Base-by-base conservation (phyloP, 1,140 invertebrate species). In the Aphelenchoides fujianensis region DNA sequence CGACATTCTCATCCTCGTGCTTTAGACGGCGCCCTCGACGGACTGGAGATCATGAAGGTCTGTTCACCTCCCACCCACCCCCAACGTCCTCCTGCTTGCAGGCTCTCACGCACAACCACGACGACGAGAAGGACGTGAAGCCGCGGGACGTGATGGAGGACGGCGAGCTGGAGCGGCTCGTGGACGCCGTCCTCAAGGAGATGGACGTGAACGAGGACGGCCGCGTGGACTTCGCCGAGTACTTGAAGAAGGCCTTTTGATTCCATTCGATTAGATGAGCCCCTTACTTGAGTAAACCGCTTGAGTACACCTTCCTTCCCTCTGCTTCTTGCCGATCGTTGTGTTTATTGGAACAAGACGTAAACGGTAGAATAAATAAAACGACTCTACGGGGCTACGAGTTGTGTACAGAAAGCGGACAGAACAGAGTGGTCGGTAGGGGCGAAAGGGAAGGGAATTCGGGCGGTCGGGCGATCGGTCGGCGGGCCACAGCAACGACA, bases 61-160 rank as follows among this genome's bases (percentile, higher is more conserved):
- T 48, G 23, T 48, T 48, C 23, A 48, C 23, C 12, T 48, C 12
- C 41, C 41, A 48, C 41, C 23, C 12, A n/a, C n/a, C n/a, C n/a
- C n/a, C n/a, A n/a, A n/a, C n/a, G n/a, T n/a, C n/a, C n/a, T n/a
- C n/a, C 41, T 23, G 5, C 19, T 59, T 59, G 12, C 34, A 59
- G 55, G 55, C 55, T 30, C 5, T 59, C 7, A 59, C 55, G 19
- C 55, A 59, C 23, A 59, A 19, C 34, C 55, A 59, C 55, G 55
- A 59, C 5, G 55, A 59, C 7, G 55, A 59, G 34, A 5, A 23
- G 12, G 23, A 59, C 34, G 5, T 32, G 23, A 59, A 23, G 23
- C 23, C 23, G 7, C 55, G 55, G 12, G 23, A 59, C 7, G 5
- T 19, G 19, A 59, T 59, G 55, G 5, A 23, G 5, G 55, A 59